Evolutionary conservation across 2,797 vertebrate species (phyloP).

Genomic region (Lindbergichthys nudifrons): DNA sequence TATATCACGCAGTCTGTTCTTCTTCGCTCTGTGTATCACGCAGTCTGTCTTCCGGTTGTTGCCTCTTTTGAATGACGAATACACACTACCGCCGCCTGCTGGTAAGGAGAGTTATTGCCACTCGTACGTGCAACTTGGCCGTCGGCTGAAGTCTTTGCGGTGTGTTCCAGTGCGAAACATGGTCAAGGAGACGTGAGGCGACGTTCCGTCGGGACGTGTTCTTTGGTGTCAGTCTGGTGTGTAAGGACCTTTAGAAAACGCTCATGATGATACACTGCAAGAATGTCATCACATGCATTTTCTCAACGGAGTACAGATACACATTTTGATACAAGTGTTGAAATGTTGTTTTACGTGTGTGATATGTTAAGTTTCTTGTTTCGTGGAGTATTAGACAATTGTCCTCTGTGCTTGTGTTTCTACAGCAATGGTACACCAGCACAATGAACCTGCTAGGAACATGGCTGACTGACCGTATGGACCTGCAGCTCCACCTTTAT

Average conservation of each 20-base stretch:
- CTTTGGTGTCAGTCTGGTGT: too few relatives aligned
- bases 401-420: constrained; percentile 41
- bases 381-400: background rate
- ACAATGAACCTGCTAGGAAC: constrained; percentile 97
- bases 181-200: too few relatives aligned
- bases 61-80: too few relatives aligned
- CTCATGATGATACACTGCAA: constrained; percentile 17
- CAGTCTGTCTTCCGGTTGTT: too few relatives aligned
- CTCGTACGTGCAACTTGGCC: too few relatives aligned
- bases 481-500: constrained; percentile 98
- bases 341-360: constrained; percentile 1
- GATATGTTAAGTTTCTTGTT: background rate
- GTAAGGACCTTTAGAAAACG: constrained; percentile 3
- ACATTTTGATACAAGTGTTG: background rate
- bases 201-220: too few relatives aligned
- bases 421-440: constrained; percentile 99
- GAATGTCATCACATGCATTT: constrained; percentile 10
- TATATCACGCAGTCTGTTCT: too few relatives aligned
- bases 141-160: too few relatives aligned
- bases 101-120: too few relatives aligned
- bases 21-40: too few relatives aligned
- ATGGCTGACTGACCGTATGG: constrained; percentile 99
- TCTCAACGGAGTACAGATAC: background rate
- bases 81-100: too few relatives aligned
- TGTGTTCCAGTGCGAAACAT: too few relatives aligned